A percentile compares a stretch with the other conserved stretches of the same genome.
Conservation (phyloP, 2,113 vertebrate species). For the Gymnorhina tibicen region DNA sequence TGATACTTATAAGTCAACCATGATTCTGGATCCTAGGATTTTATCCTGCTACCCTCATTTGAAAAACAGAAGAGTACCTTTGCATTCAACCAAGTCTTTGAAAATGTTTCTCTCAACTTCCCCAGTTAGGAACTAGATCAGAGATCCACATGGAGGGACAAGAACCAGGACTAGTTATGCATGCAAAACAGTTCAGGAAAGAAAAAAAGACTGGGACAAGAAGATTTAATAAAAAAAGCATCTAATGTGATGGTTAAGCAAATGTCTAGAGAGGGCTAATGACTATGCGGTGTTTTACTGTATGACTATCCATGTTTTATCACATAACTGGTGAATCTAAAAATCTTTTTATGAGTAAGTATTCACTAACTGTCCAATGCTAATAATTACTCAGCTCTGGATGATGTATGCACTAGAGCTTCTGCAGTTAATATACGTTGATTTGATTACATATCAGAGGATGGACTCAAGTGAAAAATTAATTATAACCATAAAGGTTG, state of each 20-base stretch:
- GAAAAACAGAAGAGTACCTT: neutral
- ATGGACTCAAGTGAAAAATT: constrained; percentile 43
- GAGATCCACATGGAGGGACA: neutral
- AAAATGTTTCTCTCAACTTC: neutral
- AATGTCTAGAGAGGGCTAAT: neutral
- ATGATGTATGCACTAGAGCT: neutral
- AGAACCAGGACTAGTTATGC: neutral
- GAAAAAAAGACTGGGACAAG: neutral
- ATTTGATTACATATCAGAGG: constrained; percentile 27
- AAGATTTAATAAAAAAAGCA: neutral
- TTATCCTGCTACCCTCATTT: neutral
- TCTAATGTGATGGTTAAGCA: neutral
- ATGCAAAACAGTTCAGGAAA: neutral
- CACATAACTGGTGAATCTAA: neutral
- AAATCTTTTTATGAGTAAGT: neutral
- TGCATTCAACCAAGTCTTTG: neutral
- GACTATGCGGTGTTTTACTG: neutral
- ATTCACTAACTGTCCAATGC: neutral
- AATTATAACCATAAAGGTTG: constrained; percentile 18
- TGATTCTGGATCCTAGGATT: neutral
- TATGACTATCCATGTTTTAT: neutral
- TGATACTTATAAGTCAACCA: neutral
- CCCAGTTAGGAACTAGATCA: neutral
- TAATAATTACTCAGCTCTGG: neutral
- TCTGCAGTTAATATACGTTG: neutral